Base-by-base conservation (phyloP, 2,113 vertebrate genomes). In the Meleagris gallopavo region DNA sequence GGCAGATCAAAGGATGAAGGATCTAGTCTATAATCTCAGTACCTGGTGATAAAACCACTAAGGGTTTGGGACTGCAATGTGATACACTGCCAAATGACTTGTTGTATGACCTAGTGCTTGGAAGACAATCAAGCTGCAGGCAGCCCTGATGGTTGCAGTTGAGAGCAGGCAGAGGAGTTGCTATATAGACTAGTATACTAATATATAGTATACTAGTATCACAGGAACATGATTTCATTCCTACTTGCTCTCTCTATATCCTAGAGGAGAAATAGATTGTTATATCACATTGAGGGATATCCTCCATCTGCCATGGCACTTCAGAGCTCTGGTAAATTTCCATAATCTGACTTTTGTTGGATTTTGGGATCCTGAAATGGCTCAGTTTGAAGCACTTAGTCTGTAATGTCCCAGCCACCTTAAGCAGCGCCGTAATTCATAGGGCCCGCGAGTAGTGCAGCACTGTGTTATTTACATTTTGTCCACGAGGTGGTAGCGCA, bases 401-500 rank as follows among this genome's bases (percentile, higher is more conserved):
- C 43, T 21, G 19, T 3, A 4, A 13, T 27, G 34, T 36, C 14
- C 55, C 25, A 6, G 6, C 5, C 41, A 4, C 50, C 25, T 29
- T 66, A 13, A 1, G 16, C 20, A 3, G 21, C 0, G 55, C 30
- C 1, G 14, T 2, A 0, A 11, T 19, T 21, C 19, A 0, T 2
- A 2, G 1, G 1, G 64, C 55, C 55, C 16, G n/a, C 0, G 1
- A 1, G 38, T 11, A 8, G 3, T 3, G 0, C 41, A 24, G 58
- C 67, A 52, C 67, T 1, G 29, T 84, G 96, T 93, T 87, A 86
- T 97, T 96, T 96, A 40, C 58, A 57, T 85, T 96, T 19, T 74
- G 75, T 88, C 97, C 98, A 98, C 98, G 74, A 95, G 98, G 96
- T 98, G 98, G 97, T 97, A 98, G 94, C 80, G 84, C 89, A 96